Evolutionary conservation across 1,140 invertebrate species (phyloP), one percentile per base, ranked within the genome.

Genomic region (Lepidurus apus): DNA sequence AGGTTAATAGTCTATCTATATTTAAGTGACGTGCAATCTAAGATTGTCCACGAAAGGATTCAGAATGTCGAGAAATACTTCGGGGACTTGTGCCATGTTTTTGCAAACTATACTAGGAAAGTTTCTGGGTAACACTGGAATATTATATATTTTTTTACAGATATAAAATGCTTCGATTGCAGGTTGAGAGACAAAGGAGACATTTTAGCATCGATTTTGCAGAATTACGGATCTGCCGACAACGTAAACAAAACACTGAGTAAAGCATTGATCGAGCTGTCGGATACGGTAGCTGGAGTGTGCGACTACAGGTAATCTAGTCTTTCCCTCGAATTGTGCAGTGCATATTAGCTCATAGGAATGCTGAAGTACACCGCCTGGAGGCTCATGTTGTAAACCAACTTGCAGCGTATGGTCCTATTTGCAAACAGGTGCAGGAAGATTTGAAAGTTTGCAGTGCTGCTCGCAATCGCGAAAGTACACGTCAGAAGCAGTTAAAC

Each of bases 171-270:
- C 2, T 24, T 43, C 6, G 11, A 9, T 21, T 7, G 7, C 73
- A 79, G 78, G n/a, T 74, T 43, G 42, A 42, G 78, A 34, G 78
- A 79, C 43, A 79, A 79, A 53, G 78, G 73, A 17, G 78, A 79
- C 53, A 44, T 26, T 44, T 45, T 79, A 34, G 73, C 73, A 26
- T 44, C 74, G 43, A 75, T 44, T 17, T 79, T 79, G 21, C 43
- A 74, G 9, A 74, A 74, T 42, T 79, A 74, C 78, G 78, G 13
- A 34, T 21, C 74, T 34, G 17, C 78, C 7, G 78, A 79, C 9
- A 79, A 79, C 73, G 44, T 79, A 43, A 79, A 74, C 78, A 79
- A 79, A 75, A 79, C 74, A 4, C 75, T 44, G 42, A 79, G 74
- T 45, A 73, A 79, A 44, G 78, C 65, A 21, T 47, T 74, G 21